Conservation (phyloP, 2,797 vertebrate genomes). For the Arctocebus calabarensis region DNA sequence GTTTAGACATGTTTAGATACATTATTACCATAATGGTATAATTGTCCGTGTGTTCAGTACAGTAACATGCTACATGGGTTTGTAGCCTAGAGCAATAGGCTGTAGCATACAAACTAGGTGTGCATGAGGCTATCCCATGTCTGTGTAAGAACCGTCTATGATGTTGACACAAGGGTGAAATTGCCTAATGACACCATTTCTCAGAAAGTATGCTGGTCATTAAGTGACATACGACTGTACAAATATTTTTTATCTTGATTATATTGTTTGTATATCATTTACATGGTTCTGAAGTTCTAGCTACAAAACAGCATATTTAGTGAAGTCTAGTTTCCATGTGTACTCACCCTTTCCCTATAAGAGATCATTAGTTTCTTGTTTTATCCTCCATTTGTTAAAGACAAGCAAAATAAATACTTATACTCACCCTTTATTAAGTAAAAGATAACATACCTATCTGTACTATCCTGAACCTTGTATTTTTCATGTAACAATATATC, state of each 20-base stretch:
- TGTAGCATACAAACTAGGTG: not conserved
- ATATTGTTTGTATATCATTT: not conserved
- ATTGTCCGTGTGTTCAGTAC: not conserved
- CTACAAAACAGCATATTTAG: conserved; percentile 7
- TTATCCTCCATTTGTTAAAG: conserved; percentile 1
- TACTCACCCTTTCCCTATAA: not conserved
- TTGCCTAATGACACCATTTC: not conserved
- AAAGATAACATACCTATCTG: not conserved
- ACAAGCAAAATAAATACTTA: not conserved
- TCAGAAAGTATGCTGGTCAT: not conserved
- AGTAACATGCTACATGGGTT: not conserved
- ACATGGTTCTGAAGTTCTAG: not conserved
- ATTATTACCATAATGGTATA: not conserved
- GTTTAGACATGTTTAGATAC: not conserved
- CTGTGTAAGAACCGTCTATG: not conserved
- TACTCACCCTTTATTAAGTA: not conserved
- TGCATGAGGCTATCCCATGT: not conserved
- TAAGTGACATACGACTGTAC: not conserved
- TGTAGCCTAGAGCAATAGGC: not conserved
- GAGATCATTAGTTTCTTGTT: not conserved
- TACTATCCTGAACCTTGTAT: not conserved
- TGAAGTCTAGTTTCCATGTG: not conserved
- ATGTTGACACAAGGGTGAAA: not conserved
- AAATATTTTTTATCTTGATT: conserved; percentile 11
- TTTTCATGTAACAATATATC: not conserved